phyloP scores from a whole-genome alignment of 2,888 invertebrate genomes.

The Acrobeloides nanus region DNA sequence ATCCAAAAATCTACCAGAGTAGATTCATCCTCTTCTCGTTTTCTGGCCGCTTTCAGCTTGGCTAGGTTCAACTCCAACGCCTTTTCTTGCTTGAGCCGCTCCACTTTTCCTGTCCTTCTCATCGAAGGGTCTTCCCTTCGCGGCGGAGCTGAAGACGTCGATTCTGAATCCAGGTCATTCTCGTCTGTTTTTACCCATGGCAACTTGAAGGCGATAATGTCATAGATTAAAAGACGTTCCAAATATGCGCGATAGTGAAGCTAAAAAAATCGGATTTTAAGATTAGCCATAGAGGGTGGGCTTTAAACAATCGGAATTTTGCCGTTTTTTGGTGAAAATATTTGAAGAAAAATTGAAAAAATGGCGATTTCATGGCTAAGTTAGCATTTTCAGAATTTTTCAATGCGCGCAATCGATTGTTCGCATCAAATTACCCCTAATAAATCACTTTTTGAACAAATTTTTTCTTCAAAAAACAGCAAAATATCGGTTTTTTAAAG shows the following conservation, averaged over 20 bases:
- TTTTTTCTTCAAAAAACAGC: no score
- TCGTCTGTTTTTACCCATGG: conserved; percentile 30
- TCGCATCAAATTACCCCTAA: no score
- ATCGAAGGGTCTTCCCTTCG: conserved; percentile 4
- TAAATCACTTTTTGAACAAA: no score
- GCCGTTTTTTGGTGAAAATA: no score
- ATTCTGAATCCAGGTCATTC: conserved; percentile 8
- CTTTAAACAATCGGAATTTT: no score
- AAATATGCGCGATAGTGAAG: conserved; percentile 35
- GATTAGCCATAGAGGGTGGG: no score
- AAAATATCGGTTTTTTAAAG: no score
- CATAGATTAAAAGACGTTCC: conserved; percentile 26
- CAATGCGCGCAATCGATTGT: no score
- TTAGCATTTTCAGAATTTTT: no score
- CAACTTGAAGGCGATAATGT: conserved; percentile 26
- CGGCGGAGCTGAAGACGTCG: not conserved
- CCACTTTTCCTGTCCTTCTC: conserved; percentile 17
- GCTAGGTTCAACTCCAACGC: conserved; percentile 17
- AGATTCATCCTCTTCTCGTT: conserved; percentile 22
- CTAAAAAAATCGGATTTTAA: conserved; percentile 20
- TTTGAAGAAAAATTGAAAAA: no score
- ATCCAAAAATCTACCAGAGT: conserved; percentile 6
- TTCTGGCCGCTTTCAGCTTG: conserved; percentile 11
- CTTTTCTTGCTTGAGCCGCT: conserved; percentile 11
- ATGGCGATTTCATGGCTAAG: no score